phyloP scores from a whole-genome alignment of 2,797 vertebrate species.

The Serranus cabrilla region DNA sequence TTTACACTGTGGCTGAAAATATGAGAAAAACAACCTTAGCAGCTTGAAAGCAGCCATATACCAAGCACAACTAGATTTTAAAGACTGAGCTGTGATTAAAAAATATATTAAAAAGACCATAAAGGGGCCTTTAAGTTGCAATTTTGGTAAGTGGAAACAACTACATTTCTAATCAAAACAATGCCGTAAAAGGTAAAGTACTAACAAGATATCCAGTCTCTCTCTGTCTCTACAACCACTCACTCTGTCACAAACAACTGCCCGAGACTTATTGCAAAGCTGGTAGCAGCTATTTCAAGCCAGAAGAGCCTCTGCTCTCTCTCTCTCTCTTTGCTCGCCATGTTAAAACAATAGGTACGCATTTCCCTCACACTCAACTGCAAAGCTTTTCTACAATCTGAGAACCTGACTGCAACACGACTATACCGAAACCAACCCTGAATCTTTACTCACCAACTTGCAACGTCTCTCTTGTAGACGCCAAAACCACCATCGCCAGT shows the following conservation, averaged over 20 bases:
- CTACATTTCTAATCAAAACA: not conserved
- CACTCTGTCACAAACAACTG: not conserved
- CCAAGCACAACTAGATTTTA: not conserved
- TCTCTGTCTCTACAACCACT: not conserved
- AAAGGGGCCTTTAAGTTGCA: not conserved
- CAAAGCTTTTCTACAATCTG: no score
- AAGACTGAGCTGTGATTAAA: not conserved
- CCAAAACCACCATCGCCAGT: not conserved
- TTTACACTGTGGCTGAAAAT: not conserved
- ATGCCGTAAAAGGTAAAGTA: not conserved
- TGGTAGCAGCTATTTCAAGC: not conserved
- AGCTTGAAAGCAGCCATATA: not conserved
- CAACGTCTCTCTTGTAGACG: not conserved
- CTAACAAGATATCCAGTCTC: no score
- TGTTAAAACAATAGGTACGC: conserved; percentile 2
- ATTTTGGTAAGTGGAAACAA: not conserved
- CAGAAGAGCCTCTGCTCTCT: not conserved
- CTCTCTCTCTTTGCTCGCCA: conserved; percentile 11
- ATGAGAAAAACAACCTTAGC: not conserved
- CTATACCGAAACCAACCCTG: not conserved
- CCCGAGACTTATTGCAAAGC: not conserved
- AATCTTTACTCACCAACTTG: conserved; percentile 52
- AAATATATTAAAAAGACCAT: no score
- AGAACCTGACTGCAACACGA: no score
- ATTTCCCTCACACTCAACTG: no score